Conservation (phyloP, 1,140 invertebrate species). For the Rhagoletis pomonella region DNA sequence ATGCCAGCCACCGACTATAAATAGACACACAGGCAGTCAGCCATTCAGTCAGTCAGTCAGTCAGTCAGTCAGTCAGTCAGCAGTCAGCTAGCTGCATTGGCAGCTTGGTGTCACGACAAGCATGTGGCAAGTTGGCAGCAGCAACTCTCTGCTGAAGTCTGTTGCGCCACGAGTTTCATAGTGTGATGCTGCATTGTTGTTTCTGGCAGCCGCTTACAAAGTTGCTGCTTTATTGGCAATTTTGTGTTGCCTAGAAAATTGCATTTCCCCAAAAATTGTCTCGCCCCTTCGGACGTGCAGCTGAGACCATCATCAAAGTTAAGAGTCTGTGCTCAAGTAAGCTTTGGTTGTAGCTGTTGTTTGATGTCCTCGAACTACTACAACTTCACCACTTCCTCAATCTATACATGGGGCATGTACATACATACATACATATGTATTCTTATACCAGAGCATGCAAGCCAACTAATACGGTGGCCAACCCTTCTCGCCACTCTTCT, state of each 20-base stretch:
- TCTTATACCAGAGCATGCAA: no score
- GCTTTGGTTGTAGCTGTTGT: neutral
- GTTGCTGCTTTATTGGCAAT: constrained; percentile 1
- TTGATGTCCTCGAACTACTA: neutral
- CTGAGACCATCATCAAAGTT: neutral
- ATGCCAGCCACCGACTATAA: neutral
- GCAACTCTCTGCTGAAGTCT: neutral
- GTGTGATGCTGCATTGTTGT: neutral
- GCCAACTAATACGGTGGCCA: neutral
- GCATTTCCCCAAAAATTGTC: constrained; percentile 17
- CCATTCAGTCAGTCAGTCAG: neutral
- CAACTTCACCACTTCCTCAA: neutral
- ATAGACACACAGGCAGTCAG: neutral
- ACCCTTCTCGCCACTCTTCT: neutral
- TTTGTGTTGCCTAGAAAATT: constrained; percentile 22
- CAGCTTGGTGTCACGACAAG: neutral
- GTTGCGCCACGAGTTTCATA: neutral
- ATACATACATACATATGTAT: no score
- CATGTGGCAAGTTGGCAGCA: neutral
- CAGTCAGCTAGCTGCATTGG: neutral
- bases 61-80: neutral
- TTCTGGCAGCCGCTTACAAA: neutral
- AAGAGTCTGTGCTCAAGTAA: no score
- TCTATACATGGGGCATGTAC: neutral
- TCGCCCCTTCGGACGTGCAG: neutral